Evolutionary conservation across 2,797 vertebrate genomes (phyloP).

Genomic region (Leptoclinus maculatus): DNA sequence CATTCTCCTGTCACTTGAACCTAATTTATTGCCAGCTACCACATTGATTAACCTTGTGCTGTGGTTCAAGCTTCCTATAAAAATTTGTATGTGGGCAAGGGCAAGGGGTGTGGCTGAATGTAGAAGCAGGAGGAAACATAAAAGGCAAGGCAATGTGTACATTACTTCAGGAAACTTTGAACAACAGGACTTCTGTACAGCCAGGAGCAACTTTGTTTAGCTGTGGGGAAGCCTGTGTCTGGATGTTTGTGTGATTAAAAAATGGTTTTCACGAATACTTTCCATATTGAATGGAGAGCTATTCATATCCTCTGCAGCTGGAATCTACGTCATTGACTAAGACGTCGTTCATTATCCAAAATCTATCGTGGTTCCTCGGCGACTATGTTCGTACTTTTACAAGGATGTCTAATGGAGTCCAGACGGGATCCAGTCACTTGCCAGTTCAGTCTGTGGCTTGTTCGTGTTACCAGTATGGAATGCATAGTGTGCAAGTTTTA

Average conservation of each 20-base stretch:
- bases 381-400: neutral
- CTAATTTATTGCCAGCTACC: conserved; percentile 84
- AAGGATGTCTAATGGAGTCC: neutral
- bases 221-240: neutral
- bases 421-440: neutral
- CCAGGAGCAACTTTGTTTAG: conserved; percentile 10
- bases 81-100: conserved; percentile 65
- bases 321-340: neutral
- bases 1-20: conserved; percentile 82
- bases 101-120: conserved; percentile 36
- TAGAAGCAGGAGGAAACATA: conserved; percentile 63
- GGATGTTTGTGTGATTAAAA: neutral
- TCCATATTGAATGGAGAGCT: neutral
- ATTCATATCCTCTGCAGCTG: neutral
- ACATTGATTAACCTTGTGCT: conserved; percentile 86
- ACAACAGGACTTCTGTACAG: conserved; percentile 16
- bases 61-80: conserved; percentile 78
- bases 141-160: conserved; percentile 67
- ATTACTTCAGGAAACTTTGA: conserved; percentile 63
- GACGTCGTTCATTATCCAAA: neutral
- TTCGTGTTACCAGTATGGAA: neutral
- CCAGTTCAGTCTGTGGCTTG: neutral
- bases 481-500: neutral
- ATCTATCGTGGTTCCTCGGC: neutral
- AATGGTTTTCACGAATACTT: neutral